phyloP scores from a whole-genome alignment of 2,113 vertebrate species.

The Podilymbus podiceps region DNA sequence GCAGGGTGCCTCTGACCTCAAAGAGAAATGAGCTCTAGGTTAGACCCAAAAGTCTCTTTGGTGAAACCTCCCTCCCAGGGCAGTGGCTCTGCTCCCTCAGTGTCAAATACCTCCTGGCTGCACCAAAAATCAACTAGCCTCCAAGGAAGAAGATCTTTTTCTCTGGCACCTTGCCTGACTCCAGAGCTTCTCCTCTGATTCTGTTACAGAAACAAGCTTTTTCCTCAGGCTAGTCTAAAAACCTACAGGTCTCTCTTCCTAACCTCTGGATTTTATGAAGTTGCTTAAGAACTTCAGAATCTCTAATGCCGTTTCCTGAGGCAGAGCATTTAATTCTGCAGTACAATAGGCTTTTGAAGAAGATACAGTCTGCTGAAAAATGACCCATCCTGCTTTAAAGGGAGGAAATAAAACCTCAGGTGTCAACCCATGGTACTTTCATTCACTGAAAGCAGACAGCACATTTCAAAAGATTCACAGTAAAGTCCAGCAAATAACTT shows the following conservation, averaged over 20 bases:
- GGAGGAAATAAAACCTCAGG: conserved; percentile 42
- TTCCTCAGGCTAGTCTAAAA: not conserved
- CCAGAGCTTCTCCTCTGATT: not conserved
- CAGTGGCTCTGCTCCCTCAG: not conserved
- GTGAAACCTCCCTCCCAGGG: not conserved
- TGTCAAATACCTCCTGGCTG: not conserved
- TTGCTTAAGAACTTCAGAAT: conserved; percentile 2
- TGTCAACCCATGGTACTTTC: not conserved
- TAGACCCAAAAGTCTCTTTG: not conserved
- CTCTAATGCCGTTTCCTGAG: conserved; percentile 23
- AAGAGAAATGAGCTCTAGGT: not conserved
- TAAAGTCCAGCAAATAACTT: conserved; percentile 17
- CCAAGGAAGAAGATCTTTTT: not conserved
- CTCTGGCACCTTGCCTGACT: not conserved
- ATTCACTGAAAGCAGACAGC: not conserved
- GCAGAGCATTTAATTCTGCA: conserved; percentile 26
- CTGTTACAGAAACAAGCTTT: not conserved
- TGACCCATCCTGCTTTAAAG: conserved; percentile 1
- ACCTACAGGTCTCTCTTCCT: not conserved
- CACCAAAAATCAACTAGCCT: not conserved
- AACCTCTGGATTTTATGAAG: conserved; percentile 3
- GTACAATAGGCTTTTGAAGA: conserved; percentile 30
- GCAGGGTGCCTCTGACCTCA: not conserved
- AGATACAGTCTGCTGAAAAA: conserved; percentile 14
- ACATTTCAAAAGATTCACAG: not conserved